A percentile compares a stretch with the other conserved stretches of the same genome.
Evolutionary conservation across 37 sponge, comb jelly and placozoan species (phyloP).

Genomic region (Mnemiopsis leidyi): DNA sequence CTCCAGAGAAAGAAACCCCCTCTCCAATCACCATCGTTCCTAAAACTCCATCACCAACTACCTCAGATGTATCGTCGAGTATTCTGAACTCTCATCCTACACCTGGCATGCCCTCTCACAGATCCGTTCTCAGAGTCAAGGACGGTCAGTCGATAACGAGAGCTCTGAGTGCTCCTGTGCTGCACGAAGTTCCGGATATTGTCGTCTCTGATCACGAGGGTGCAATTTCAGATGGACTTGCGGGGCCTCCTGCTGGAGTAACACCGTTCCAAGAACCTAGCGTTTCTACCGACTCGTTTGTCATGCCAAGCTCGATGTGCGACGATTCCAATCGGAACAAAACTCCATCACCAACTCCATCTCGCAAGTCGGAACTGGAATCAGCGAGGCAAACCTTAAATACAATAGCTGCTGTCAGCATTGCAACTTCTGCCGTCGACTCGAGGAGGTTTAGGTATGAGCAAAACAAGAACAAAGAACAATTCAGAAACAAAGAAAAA

Average conservation of each 20-base stretch:
- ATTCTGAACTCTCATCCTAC: neutral
- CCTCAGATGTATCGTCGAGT: neutral
- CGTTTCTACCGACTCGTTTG: neutral
- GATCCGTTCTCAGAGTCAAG: neutral
- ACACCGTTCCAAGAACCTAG: neutral
- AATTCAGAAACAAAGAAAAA: too few relatives aligned
- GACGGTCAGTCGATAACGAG: neutral
- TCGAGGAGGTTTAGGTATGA: too few relatives aligned
- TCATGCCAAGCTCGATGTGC: neutral
- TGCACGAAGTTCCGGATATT: neutral
- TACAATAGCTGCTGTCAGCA: neutral
- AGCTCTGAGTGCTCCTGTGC: neutral
- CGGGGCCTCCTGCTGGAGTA: neutral
- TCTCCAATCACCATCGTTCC: neutral
- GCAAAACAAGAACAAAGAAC: too few relatives aligned
- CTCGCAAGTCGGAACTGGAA: neutral
- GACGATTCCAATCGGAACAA: neutral
- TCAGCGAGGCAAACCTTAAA: neutral
- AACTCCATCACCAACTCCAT: neutral
- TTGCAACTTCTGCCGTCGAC: neutral
- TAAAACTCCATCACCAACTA: neutral
- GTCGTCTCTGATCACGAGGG: neutral
- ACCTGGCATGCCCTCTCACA: neutral
- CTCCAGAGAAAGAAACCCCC: neutral
- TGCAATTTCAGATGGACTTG: neutral